Percentiles rank a stretch among this genome's conserved stretches.
These are phyloP conservation scores for Acarapis woodi DNA, from an alignment of 1,140 invertebrate species.

Conservation along the genomic window DNA sequence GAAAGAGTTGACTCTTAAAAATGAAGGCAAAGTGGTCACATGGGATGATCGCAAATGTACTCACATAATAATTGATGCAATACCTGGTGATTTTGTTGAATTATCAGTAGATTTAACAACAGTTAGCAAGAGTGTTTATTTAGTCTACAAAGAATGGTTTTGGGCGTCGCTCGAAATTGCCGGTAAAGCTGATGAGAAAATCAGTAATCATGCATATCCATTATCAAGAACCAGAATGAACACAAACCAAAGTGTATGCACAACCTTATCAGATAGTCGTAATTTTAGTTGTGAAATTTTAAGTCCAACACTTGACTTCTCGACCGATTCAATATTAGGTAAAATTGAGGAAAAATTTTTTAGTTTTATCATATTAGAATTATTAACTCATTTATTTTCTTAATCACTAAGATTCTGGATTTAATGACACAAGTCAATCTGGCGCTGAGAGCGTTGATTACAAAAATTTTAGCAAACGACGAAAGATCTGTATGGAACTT, in stretches of 20 bases:
- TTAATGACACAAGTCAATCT: no score
- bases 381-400: no score
- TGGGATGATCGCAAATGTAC: constrained; percentile 49
- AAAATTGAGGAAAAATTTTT: no score
- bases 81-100: neutral
- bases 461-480: neutral
- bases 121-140: constrained; percentile 3
- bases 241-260: neutral
- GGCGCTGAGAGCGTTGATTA: no score
- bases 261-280: neutral
- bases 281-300: neutral
- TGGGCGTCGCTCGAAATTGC: constrained; percentile 88
- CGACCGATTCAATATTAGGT: neutral
- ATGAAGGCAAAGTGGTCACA: constrained; percentile 34
- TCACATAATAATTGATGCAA: constrained; percentile 41
- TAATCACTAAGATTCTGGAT: no score
- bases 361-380: no score
- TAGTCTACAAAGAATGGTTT: constrained; percentile 34
- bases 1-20: constrained; percentile 26
- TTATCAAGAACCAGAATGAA: no score
- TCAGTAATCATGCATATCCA: constrained; percentile 25
- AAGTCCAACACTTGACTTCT: no score
- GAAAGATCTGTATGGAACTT: constrained; percentile 34
- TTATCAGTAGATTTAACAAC: constrained; percentile 9
- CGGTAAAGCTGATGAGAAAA: constrained; percentile 56